phyloP scores from a whole-genome alignment of 2,797 vertebrate species.

The Eurystomus glaucurus region DNA sequence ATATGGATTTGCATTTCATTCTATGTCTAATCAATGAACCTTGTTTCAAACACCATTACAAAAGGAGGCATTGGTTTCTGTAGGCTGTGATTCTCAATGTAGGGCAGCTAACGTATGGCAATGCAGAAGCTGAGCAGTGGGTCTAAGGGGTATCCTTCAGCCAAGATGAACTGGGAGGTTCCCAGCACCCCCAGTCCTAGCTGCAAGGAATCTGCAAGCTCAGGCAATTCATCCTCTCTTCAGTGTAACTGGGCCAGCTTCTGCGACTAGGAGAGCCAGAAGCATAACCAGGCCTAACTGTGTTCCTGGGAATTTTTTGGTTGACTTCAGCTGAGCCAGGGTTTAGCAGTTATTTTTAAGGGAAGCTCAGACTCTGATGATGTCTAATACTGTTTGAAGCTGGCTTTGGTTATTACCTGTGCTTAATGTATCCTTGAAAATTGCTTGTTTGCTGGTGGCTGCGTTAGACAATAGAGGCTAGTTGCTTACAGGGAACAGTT shows the following conservation, averaged over 20 bases:
- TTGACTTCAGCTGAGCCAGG: background rate
- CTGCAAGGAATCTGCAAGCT: background rate
- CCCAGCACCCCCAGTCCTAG: background rate
- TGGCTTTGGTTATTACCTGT: background rate
- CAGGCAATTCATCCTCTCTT: accelerated
- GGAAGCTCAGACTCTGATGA: background rate
- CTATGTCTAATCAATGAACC: background rate
- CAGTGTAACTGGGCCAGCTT: accelerated
- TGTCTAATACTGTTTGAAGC: background rate
- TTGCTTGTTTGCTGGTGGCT: background rate
- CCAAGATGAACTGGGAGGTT: background rate
- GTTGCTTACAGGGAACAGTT: background rate
- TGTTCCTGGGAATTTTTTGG: background rate
- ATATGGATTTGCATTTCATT: conserved; percentile 3
- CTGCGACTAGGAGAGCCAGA: background rate
- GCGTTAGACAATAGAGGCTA: background rate
- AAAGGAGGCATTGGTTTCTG: background rate
- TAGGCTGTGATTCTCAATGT: accelerated
- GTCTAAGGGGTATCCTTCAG: background rate
- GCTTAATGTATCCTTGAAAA: background rate
- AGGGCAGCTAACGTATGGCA: background rate
- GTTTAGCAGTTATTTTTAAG: background rate
- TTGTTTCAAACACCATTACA: background rate
- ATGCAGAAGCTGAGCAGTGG: background rate
- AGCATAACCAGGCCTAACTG: background rate